phyloP scores from a whole-genome alignment of 2,888 invertebrate genomes.

The Philopedon plagiatum region DNA sequence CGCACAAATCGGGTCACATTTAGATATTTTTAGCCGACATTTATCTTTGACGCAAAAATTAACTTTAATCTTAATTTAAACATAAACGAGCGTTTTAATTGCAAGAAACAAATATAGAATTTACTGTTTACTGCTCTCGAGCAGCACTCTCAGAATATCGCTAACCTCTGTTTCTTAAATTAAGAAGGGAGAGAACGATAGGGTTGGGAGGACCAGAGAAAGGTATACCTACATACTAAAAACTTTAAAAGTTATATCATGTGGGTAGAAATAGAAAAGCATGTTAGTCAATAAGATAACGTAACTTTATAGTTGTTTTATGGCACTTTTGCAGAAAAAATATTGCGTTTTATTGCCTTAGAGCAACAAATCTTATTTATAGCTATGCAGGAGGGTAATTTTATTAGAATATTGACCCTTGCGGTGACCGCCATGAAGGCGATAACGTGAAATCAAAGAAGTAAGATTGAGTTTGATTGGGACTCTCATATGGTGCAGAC shows the following conservation, averaged over 20 bases:
- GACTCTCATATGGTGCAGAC: too few relatives aligned
- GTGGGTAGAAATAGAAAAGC: too few relatives aligned
- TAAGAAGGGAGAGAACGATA: too few relatives aligned
- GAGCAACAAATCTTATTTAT: slow-evolving; percentile 8
- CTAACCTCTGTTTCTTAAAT: too few relatives aligned
- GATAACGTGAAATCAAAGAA: background rate
- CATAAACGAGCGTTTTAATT: background rate
- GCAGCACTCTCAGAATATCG: too few relatives aligned
- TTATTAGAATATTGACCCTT: slow-evolving; percentile 11
- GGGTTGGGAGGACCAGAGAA: too few relatives aligned
- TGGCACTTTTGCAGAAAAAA: background rate
- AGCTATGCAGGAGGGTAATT: background rate
- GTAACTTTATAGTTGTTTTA: background rate
- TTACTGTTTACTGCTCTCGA: too few relatives aligned
- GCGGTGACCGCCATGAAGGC: background rate
- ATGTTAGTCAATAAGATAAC: too few relatives aligned
- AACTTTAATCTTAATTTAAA: background rate
- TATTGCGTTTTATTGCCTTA: background rate
- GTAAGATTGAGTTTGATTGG: too few relatives aligned
- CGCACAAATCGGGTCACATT: slow-evolving; percentile 4
- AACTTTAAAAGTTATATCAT: too few relatives aligned
- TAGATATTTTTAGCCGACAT: slow-evolving; percentile 7
- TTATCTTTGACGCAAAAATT: slow-evolving; percentile 7
- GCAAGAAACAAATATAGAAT: background rate
- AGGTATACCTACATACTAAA: too few relatives aligned